A percentile compares a stretch with the other conserved stretches of the same genome.
These are phyloP conservation scores for Sylvicapra grimmia DNA, from an alignment of 2,113 vertebrate genomes.

Conservation along the genomic window DNA sequence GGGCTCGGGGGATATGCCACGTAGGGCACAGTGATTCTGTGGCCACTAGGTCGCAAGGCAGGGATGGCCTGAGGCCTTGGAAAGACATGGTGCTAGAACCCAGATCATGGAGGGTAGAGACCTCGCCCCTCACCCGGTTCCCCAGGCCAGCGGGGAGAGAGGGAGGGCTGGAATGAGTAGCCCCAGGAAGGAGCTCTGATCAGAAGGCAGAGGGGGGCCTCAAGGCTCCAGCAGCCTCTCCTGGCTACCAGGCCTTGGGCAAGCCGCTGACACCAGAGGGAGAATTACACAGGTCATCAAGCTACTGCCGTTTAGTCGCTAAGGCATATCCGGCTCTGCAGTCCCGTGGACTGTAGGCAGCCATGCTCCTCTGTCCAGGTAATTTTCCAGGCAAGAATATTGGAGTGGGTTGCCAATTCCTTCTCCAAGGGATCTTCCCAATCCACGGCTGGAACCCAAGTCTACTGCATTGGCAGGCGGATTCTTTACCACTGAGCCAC, in stretches of 20 bases:
- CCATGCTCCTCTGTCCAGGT: neutral
- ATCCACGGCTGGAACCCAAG: neutral
- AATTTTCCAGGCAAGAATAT: neutral
- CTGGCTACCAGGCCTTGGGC: neutral
- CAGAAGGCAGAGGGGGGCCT: neutral
- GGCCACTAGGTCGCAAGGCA: neutral
- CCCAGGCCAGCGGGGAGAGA: neutral
- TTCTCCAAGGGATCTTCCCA: neutral
- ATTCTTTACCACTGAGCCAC: neutral
- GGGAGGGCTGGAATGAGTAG: neutral
- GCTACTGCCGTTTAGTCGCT: neutral
- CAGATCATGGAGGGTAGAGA: too few species aligned
- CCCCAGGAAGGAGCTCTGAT: neutral
- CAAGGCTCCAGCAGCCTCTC: neutral
- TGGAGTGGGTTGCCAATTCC: neutral
- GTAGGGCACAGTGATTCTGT: neutral
- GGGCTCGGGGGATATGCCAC: fast-evolving
- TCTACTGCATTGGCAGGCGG: neutral
- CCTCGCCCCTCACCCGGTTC: neutral
- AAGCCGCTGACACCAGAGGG: neutral
- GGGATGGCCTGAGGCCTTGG: neutral
- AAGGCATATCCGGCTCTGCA: neutral
- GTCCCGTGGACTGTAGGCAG: neutral
- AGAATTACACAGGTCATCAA: neutral
- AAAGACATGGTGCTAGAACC: neutral